Percentiles rank a stretch among this genome's conserved stretches.
Evolutionary conservation across 2,113 vertebrate species (phyloP).

Genomic region (Thunnus maccoyii): DNA sequence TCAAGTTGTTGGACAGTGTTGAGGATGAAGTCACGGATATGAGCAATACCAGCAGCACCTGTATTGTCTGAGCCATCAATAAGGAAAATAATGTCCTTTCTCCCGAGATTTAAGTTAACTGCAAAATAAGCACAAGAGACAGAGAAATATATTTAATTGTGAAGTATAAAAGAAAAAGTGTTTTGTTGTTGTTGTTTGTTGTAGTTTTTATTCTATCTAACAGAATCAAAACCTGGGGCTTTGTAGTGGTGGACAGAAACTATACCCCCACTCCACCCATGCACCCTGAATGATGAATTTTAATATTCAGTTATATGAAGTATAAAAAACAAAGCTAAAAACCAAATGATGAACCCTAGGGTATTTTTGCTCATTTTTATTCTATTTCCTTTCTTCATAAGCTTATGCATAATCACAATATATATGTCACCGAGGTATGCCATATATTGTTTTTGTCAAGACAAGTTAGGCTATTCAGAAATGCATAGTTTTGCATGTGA

Average conservation of each 20-base stretch:
- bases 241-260: not conserved
- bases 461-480: no score
- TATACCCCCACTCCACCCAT: not conserved
- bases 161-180: not conserved
- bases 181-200: no score
- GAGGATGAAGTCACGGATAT: conserved; percentile 93
- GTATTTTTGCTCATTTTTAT: no score
- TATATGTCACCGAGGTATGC: no score
- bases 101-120: conserved; percentile 80
- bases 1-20: conserved; percentile 89
- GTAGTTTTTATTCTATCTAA: not conserved
- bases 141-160: not conserved
- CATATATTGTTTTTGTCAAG: no score
- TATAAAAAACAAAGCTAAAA: not conserved
- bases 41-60: conserved; percentile 80
- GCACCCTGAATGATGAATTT: not conserved
- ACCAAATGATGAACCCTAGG: not conserved
- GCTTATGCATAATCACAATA: no score
- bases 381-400: no score
- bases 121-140: conserved; percentile 48
- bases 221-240: not conserved
- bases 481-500: no score
- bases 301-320: not conserved
- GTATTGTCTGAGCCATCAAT: conserved; percentile 92
- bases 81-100: conserved; percentile 94